Conservation (phyloP, 2,797 vertebrate genomes). For the Tenualosa ilisha region DNA sequence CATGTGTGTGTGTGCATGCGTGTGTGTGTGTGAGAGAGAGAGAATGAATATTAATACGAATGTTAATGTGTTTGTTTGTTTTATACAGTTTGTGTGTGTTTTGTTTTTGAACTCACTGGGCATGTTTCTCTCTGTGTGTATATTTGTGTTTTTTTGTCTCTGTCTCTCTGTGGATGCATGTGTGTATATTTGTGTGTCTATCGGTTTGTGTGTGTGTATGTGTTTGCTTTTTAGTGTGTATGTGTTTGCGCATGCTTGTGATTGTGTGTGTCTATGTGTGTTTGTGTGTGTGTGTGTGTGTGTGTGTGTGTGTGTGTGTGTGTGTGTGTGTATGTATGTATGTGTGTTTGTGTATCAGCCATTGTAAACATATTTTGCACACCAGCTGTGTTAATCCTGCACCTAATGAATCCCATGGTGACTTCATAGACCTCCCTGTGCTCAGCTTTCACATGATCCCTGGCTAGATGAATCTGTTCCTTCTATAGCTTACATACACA, state of each 20-base stretch:
- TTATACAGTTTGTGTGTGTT: not conserved
- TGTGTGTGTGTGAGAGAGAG: constrained; percentile 66
- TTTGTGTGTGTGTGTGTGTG: not conserved
- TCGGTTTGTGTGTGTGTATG: not conserved
- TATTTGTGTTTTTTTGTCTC: not conserved
- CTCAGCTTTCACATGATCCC: not conserved
- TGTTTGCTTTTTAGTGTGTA: too few species aligned
- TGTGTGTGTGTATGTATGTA: not conserved
- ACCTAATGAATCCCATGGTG: constrained; percentile 21
- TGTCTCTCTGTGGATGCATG: not conserved
- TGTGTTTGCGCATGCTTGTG: not conserved
- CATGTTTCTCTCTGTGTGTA: not conserved
- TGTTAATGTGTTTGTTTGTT: constrained; percentile 37
- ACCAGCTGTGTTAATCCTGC: constrained; percentile 7
- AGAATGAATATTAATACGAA: constrained; percentile 56
- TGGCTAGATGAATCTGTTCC: not conserved
- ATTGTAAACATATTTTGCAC: constrained; percentile 5
- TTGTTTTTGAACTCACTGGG: not conserved
- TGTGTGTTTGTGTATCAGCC: not conserved
- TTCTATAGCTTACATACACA: not conserved
- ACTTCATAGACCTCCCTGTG: not conserved
- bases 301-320: not conserved
- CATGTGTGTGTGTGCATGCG: constrained; percentile 29
- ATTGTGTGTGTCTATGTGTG: not conserved
- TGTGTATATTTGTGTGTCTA: too few species aligned